These are phyloP conservation scores for Nemoura dubitans DNA, from an alignment of 2,888 invertebrate species.

Conservation along the genomic window DNA sequence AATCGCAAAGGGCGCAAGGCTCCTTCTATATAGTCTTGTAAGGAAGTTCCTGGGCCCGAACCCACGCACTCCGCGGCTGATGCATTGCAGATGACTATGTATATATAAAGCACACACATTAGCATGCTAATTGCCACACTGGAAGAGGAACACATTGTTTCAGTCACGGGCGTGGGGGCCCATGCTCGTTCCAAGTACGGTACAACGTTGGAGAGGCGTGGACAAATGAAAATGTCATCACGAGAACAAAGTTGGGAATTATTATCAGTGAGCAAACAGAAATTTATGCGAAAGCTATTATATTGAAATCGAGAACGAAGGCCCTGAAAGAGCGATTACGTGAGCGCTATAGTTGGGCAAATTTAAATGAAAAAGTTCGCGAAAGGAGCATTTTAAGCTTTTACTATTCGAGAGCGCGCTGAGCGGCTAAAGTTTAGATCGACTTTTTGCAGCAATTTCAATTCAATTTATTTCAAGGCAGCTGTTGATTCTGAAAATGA, in stretches of 20 bases:
- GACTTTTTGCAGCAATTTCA: conserved; percentile 30
- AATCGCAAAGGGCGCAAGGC: background rate
- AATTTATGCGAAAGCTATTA: background rate
- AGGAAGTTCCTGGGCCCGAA: background rate
- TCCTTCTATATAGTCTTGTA: background rate
- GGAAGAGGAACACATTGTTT: background rate
- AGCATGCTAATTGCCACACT: background rate
- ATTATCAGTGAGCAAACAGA: background rate
- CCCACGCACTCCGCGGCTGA: background rate
- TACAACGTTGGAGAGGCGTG: background rate
- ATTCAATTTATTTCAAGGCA: conserved; percentile 34
- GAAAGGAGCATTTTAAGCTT: background rate
- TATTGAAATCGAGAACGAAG: background rate
- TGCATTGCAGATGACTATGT: background rate
- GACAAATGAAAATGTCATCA: background rate
- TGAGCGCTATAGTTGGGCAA: background rate
- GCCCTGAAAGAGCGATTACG: background rate
- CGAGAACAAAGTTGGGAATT: background rate
- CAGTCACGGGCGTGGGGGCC: background rate
- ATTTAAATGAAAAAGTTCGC: background rate
- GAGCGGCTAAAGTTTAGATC: conserved; percentile 14
- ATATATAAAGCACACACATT: background rate
- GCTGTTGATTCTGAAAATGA: background rate
- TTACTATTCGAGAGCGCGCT: background rate
- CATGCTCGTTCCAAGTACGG: background rate